Base-by-base conservation (phyloP, 2,113 vertebrate species). In the Felis chaus region DNA sequence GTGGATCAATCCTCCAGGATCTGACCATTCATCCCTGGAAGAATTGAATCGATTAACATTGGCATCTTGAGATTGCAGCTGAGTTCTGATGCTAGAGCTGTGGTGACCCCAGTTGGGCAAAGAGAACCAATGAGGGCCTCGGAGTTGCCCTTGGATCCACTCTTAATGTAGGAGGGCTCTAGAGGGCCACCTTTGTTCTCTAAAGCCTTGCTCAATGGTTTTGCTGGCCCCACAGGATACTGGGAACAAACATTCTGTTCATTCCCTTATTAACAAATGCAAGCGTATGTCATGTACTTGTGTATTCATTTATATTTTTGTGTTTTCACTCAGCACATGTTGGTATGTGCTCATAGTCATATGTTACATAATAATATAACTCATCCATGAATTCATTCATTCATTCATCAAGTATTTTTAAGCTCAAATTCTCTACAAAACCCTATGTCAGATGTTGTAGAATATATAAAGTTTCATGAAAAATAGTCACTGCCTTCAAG, bases 391-490 rank as follows among this genome's bases (percentile, higher is more conserved):
- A 71, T 61, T 83, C 57, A 29, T 50, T 45, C 19, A 91, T 81
- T 94, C 69, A 93, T 36, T 95, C 53, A 78, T 39, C 15, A 73
- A 45, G 10, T 69, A 50, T 45, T 78, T 95, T 86, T 65, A 88
- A 81, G 83, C n/a, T 85, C 57, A 94, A 50, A 53, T 57, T 66
- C 18, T 94, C 57, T 81, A 57, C 41, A 31, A 53, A 61, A 2
- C 7, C 27, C 19, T 93, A 84, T 76, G 57, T 33, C n/a, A 45
- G 23, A 66, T 65, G 55, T 23, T 71, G 4, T 50, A 87, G 68
- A 27, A 85, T 39, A 50, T 80, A 91, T 68, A 65, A 65, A 89
- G 18, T 94, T 89, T 97, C 71, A 79, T 76, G 89, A 92, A 53
- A 90, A 92, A 78, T 73, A 76, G 92, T 71, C 50, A 85, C 63